Evolutionary conservation across 2,113 vertebrate genomes (phyloP).

Genomic region (Leucosticte australis): DNA sequence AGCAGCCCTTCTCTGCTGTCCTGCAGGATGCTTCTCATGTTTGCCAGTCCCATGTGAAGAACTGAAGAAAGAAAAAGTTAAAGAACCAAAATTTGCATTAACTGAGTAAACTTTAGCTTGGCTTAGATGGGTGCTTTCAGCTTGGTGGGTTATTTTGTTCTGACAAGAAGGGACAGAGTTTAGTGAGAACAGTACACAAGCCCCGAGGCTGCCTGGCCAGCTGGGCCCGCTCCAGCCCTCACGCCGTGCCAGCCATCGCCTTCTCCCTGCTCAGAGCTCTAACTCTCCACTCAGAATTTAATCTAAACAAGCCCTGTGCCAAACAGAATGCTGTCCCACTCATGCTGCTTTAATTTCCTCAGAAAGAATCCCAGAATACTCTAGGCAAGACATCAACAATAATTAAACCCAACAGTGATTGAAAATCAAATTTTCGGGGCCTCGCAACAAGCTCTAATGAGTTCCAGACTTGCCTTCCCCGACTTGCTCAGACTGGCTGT

Average conservation of each 20-base stretch:
- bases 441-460: constrained; percentile 44
- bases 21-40: not conserved
- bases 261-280: not conserved
- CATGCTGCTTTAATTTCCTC: constrained; percentile 52
- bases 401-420: constrained; percentile 64
- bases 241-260: not conserved
- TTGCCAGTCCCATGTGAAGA: not conserved
- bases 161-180: not conserved
- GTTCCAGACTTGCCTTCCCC: constrained; percentile 48
- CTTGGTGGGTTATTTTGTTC: not conserved
- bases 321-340: constrained; percentile 8
- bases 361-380: constrained; percentile 29
- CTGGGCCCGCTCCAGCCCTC: not conserved
- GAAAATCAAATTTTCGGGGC: constrained; percentile 15
- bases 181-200: not conserved
- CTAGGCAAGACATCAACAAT: constrained; percentile 47
- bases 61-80: not conserved
- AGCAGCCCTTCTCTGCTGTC: not conserved
- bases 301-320: constrained; percentile 36
- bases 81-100: not conserved
- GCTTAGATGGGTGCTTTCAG: not conserved
- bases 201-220: not conserved
- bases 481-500: not conserved
- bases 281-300: not conserved
- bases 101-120: constrained; percentile 1